These are phyloP conservation scores for Sigmodon hispidus DNA, from an alignment of 2,113 vertebrate species.

Conservation along the genomic window DNA sequence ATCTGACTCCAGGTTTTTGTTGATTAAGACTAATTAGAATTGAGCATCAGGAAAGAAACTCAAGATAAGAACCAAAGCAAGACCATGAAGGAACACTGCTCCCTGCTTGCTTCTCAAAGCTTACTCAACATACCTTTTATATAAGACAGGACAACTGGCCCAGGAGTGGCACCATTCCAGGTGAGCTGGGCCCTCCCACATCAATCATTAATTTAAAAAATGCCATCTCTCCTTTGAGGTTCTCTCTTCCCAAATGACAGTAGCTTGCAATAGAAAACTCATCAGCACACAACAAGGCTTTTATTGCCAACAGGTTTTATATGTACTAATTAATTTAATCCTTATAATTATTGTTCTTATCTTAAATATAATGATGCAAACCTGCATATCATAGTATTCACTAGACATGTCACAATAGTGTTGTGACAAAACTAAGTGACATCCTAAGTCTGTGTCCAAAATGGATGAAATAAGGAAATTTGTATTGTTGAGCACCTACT, in stretches of 20 bases:
- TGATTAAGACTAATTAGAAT: too few relatives aligned
- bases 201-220: not conserved
- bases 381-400: not conserved
- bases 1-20: too few relatives aligned
- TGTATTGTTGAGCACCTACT: not conserved
- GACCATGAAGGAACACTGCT: not conserved
- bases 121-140: not conserved
- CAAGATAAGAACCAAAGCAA: not conserved
- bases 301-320: not conserved
- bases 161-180: not conserved
- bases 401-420: not conserved
- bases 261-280: not conserved
- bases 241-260: not conserved
- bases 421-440: not conserved
- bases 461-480: not conserved
- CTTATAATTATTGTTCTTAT: not conserved
- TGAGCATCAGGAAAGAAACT: too few relatives aligned
- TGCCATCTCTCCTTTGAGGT: not conserved
- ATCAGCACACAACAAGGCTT: not conserved
- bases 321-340: constrained; percentile 48
- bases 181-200: not conserved
- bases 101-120: not conserved
- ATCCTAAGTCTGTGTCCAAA: constrained; percentile 3
- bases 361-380: constrained; percentile 21
- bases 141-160: not conserved